Evolutionary conservation across 2,888 invertebrate species (phyloP).

Genomic region (Drosophila multiciliata): DNA sequence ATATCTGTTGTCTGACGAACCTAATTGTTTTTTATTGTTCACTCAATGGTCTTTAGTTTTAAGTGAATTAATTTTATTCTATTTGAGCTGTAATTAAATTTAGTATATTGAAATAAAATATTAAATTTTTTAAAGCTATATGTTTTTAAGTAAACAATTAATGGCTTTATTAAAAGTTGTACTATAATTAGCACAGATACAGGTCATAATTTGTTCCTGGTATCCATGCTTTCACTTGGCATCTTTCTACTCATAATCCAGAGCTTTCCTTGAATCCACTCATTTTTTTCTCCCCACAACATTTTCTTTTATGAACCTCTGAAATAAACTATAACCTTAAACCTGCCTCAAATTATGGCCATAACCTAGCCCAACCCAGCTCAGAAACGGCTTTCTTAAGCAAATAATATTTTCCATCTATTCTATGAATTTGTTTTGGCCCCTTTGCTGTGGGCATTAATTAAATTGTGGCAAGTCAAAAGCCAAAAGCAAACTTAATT

Average conservation of each 20-base stretch:
- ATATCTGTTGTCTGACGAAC: neutral
- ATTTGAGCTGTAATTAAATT: neutral
- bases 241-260: neutral
- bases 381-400: neutral
- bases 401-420: neutral
- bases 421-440: neutral
- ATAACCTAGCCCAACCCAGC: neutral
- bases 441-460: slow-evolving; percentile 5
- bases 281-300: neutral
- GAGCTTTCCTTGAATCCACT: neutral
- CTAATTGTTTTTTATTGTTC: neutral
- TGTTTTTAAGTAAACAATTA: too few relatives aligned
- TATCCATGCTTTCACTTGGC: too few relatives aligned
- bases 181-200: too few relatives aligned
- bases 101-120: too few relatives aligned
- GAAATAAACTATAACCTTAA: neutral
- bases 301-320: neutral
- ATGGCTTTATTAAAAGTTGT: too few relatives aligned
- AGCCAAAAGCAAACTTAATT: slow-evolving; percentile 25
- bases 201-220: too few relatives aligned
- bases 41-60: neutral
- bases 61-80: neutral
- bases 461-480: slow-evolving; percentile 14
- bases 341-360: neutral
- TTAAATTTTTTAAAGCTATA: too few relatives aligned